Conservation (phyloP, 2,888 invertebrate species). For the Cecidostiba fungosa region DNA sequence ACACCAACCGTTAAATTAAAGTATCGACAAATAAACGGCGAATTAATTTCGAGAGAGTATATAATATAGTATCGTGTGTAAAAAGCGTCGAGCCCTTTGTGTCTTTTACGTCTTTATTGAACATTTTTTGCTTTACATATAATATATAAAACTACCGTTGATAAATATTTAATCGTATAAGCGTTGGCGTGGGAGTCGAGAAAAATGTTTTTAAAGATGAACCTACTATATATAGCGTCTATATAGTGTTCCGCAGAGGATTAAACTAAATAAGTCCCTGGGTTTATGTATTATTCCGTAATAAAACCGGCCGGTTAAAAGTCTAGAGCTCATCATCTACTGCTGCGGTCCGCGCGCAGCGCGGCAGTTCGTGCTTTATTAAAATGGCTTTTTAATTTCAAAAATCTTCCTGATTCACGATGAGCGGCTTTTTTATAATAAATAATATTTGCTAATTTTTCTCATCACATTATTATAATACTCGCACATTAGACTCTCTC, state of each 20-base stretch:
- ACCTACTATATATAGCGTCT: background rate
- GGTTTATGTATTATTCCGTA: conserved; percentile 17
- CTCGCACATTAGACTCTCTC: too few species aligned
- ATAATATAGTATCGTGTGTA: too few species aligned
- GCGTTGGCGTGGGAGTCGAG: background rate
- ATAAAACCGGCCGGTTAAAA: background rate
- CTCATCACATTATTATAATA: too few species aligned
- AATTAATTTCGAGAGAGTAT: too few species aligned
- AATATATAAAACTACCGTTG: too few species aligned
- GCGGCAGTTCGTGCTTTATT: background rate
- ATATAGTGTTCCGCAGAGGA: background rate
- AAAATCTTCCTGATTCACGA: background rate
- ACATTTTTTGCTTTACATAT: too few species aligned
- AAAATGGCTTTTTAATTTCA: conserved; percentile 7
- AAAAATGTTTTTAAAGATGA: conserved; percentile 4
- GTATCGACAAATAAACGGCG: too few species aligned
- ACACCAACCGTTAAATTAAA: too few species aligned
- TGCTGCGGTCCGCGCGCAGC: background rate
- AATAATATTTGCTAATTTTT: background rate
- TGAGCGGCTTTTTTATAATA: background rate
- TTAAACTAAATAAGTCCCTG: conserved; percentile 5
- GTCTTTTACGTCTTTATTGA: too few species aligned
- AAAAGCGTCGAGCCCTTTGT: too few species aligned
- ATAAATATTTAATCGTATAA: too few species aligned
- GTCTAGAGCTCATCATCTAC: conserved; percentile 2